Evolutionary conservation across 2,113 vertebrate genomes (phyloP), one percentile per base, ranked within the genome.

Genomic region (Vulpes vulpes): DNA sequence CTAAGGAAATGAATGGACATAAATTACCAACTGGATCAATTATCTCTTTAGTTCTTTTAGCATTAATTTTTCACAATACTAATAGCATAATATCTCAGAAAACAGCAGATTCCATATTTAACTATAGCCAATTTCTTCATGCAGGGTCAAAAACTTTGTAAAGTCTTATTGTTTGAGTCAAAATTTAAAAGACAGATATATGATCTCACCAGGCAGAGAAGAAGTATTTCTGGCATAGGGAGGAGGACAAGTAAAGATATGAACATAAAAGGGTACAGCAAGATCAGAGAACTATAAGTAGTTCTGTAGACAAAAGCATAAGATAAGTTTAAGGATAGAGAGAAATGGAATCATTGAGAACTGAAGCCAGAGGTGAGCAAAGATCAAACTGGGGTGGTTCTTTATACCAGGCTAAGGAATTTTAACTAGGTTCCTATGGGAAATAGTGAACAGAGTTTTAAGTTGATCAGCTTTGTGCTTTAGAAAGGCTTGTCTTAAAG

Each of bases 391-490:
- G 23, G 59, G 53, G 78, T 62, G 51, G 32, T 55, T 88, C 60
- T 92, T 92, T 89, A 87, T 43, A 53, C 14, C 19, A 53, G 11
- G 51, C 38, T 82, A 76, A 76, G 76, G 69, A 82, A 69, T 88
- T 92, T 83, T n/a, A 74, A 78, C 76, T 83, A 78, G 55, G 32
- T 60, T 96, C 27, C 32, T 67, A 23, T 62, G 53, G 38, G 81
- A 80, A 67, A 76, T 30, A 38, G 32, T 83, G 89, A 89, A 59
- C 51, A 82, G 17, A 73, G 53, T 49, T 89, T 92, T 71, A 55
- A 92, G 53, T 27, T 96, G 92, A 78, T 92, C n/a, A 79, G 27
- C 11, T 89, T 92, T 57, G 32, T 87, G 71, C 78, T 89, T 95
- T 55, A 92, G 59, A 82, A 88, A 94, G 59, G 69, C 62, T 84